Base-by-base conservation (phyloP, 1,140 invertebrate genomes). In the Zaprionus capensis region DNA sequence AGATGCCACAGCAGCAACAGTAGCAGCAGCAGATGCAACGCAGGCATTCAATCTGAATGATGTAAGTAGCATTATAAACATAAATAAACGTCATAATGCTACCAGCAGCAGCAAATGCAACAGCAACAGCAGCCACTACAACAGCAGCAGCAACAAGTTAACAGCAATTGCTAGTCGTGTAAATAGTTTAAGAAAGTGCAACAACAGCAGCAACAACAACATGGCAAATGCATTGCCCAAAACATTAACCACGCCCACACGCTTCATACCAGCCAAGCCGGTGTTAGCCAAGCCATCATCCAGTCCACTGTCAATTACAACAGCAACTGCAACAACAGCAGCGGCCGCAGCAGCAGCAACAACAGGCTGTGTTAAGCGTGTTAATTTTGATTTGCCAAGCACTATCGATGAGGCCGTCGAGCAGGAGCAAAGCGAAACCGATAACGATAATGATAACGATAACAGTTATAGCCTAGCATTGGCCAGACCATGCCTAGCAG, bases 41-140 rank as follows among this genome's bases (percentile, higher is more conserved):
- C 81, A 82, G 82, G 81, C 82, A 82, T 91, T 90, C 71, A 90
- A 84, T 85, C 78, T 90, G 64, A 90, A 91, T 90, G 85, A 91
- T 85, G 85, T 90, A 91, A 90, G 85, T 91, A 90, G 85, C 79
- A 76, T 68, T 78, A 84, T 71, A 71, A 71, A 24, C 71, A 65
- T 61, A 91, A 85, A 90, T 85, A 85, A 88, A 88, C 72, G 82
- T 56, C 80, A 90, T 22, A 77, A 88, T 88, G 78, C 71, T 81
- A 81, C 78, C 68, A 85, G 78, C 84, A 78, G 7, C 73, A 62
- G 20, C 53, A 71, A 11, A 49, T 49, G 15, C 56, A 76, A 11
- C 49, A 68, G 36, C 71, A 69, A 5, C 76, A 66, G 17, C 71
- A 62, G 6, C 67, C 72, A 5, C 58, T 56, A 3, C 59, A 44